A percentile compares a stretch with the other conserved stretches of the same genome.
These are phyloP conservation scores for Lycaena phlaeas DNA, from an alignment of 2,888 invertebrate species.

Conservation along the genomic window DNA sequence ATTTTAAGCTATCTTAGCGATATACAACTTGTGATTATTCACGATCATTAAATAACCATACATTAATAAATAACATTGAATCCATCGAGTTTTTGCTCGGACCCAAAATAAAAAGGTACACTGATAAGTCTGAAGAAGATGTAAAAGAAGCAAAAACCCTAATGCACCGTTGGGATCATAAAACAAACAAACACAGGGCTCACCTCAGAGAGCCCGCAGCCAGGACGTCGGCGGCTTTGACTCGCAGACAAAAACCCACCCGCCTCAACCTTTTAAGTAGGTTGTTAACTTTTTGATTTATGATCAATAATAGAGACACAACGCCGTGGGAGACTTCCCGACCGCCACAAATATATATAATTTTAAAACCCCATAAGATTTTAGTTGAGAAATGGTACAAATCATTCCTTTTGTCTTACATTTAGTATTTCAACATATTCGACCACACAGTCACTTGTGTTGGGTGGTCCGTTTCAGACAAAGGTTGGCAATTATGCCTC, in stretches of 20 bases:
- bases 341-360: conserved; percentile 62
- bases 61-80: too few species aligned
- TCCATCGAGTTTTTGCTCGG: conserved; percentile 17
- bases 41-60: too few species aligned
- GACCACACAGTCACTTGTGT: conserved; percentile 22
- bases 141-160: conserved; percentile 55
- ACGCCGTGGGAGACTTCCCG: conserved; percentile 66
- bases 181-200: conserved; percentile 67
- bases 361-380: conserved; percentile 63
- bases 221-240: conserved; percentile 64
- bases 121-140: conserved; percentile 57
- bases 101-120: conserved; percentile 34
- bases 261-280: conserved; percentile 69
- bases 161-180: conserved; percentile 68
- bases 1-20: too few species aligned
- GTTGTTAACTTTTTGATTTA: conserved; percentile 74
- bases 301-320: conserved; percentile 72
- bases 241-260: conserved; percentile 62
- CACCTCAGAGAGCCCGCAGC: conserved; percentile 44
- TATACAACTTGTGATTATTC: too few species aligned
- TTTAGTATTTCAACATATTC: conserved; percentile 25
- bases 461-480: conserved; percentile 42
- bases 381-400: conserved; percentile 32
- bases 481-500: not conserved
- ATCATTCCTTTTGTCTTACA: conserved; percentile 46